Base-by-base conservation (phyloP, 1,140 invertebrate genomes). In the Trichonephila inaurata region DNA sequence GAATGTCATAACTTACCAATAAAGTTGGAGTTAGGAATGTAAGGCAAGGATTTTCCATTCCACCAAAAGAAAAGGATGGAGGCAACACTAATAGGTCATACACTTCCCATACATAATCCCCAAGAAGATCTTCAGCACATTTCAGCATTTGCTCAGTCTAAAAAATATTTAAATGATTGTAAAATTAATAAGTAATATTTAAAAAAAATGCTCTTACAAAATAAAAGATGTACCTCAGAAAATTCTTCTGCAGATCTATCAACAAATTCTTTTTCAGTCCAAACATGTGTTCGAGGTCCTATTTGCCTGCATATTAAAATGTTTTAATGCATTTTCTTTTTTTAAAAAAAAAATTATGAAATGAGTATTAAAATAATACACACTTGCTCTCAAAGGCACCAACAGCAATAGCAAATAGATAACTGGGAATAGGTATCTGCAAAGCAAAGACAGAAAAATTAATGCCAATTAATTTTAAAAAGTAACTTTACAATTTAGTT, bases 1-100 rank as follows among this genome's bases (percentile, higher is more conserved):
- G 16, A 60, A 85, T 60, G 33, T 60, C 10, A 6, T 12, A 40
- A 95, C 96, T 96, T 95, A 97, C 97, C 95, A 99, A 95, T 89
- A 98, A 95, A 1, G 98, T 99, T 1, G 99, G 98, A 0, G 98
- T 99, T 0, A 99, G 97, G 96, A 99, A 99, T 1, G 98, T 99
- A 24, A 99, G 95, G 96, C 98, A 99, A 0, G 99, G 99, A 96
- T 99, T 99, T 96, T 99, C 99, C 98, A 99, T 99, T 58, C 99
- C 99, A 5, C 99, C 99, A 96, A 97, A 99, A 19, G 98, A 98
- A 96, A 99, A 99, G 92, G 98, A 98, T 4, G 98, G 98, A 2
- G 99, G 99, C 94, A 99, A 96, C 10, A 99, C 97, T 21, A 99
- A 96, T 58, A 99, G 95, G 96, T 99, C 98, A 96, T 99, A 99